These are phyloP conservation scores for Polydrusus pterygomalis DNA, from an alignment of 2,888 invertebrate genomes.

Conservation along the genomic window DNA sequence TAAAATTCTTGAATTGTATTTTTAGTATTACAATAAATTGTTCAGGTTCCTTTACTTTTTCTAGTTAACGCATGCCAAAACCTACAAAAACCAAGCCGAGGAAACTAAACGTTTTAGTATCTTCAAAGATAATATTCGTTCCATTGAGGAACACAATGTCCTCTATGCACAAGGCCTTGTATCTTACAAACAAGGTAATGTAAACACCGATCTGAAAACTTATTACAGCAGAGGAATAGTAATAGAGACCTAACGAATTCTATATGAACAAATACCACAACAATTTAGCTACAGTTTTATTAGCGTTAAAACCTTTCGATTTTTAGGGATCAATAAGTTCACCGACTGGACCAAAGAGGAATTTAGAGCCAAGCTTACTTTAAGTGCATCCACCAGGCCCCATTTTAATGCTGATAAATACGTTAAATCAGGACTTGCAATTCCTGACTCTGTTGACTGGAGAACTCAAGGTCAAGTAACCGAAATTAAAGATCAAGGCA, in stretches of 20 bases:
- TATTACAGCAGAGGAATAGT: too few species aligned
- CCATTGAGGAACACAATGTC: slow-evolving; percentile 55
- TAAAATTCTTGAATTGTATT: too few species aligned
- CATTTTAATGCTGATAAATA: slow-evolving; percentile 7
- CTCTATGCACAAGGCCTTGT: slow-evolving; percentile 50
- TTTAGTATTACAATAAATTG: too few species aligned
- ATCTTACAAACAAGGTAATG: slow-evolving; percentile 43
- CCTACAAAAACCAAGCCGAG: slow-evolving; percentile 52
- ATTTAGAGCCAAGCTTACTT: slow-evolving; percentile 45
- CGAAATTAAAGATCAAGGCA: slow-evolving; percentile 57
- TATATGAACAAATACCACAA: too few species aligned
- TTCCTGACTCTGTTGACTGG: slow-evolving; percentile 59
- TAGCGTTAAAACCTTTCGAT: too few species aligned
- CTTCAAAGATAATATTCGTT: slow-evolving; percentile 50
- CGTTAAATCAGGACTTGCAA: slow-evolving; percentile 26
- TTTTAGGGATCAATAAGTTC: slow-evolving; percentile 55
- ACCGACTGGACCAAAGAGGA: slow-evolving; percentile 58
- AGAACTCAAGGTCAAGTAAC: slow-evolving; percentile 58
- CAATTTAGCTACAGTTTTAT: too few species aligned
- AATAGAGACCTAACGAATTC: too few species aligned
- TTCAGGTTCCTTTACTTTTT: too few species aligned
- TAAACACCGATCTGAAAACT: too few species aligned
- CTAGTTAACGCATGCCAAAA: slow-evolving; percentile 44
- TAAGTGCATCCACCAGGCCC: not conserved
- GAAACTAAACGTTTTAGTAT: slow-evolving; percentile 54